These are phyloP conservation scores for Elysia chlorotica DNA, from an alignment of 1,140 invertebrate species.

Conservation along the genomic window DNA sequence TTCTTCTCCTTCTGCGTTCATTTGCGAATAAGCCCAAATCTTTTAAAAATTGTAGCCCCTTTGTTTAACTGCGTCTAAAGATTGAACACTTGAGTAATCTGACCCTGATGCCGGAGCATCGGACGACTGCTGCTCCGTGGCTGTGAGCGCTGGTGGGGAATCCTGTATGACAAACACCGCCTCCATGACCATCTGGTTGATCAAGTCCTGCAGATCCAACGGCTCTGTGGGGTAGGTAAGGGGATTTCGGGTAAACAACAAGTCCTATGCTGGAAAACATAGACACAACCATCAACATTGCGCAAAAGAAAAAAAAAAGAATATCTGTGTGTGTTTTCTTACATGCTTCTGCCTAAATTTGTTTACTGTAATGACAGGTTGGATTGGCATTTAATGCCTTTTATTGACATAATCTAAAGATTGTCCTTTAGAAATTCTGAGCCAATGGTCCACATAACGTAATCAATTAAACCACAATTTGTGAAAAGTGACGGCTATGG, in stretches of 20 bases:
- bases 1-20: not conserved
- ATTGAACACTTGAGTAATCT: too few species aligned
- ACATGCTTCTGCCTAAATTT: not conserved
- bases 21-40: slow-evolving; percentile 1
- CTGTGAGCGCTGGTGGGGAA: not conserved
- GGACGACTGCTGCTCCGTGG: not conserved
- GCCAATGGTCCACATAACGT: too few species aligned
- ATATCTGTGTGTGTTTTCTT: too few species aligned
- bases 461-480: too few species aligned
- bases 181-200: slow-evolving; percentile 73
- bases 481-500: too few species aligned
- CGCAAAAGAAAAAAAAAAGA: too few species aligned
- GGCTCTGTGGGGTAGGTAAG: slow-evolving; percentile 51
- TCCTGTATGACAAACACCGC: slow-evolving; percentile 59
- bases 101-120: not conserved
- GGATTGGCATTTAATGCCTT: not conserved
- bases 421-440: too few species aligned
- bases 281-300: too few species aligned
- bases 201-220: slow-evolving; percentile 62
- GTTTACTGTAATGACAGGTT: not conserved
- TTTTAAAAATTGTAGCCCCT: not conserved
- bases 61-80: too few species aligned
- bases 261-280: not conserved
- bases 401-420: not conserved
- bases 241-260: not conserved